These are phyloP conservation scores for Saturnia japonica DNA, from an alignment of 2,888 invertebrate genomes.

Conservation along the genomic window DNA sequence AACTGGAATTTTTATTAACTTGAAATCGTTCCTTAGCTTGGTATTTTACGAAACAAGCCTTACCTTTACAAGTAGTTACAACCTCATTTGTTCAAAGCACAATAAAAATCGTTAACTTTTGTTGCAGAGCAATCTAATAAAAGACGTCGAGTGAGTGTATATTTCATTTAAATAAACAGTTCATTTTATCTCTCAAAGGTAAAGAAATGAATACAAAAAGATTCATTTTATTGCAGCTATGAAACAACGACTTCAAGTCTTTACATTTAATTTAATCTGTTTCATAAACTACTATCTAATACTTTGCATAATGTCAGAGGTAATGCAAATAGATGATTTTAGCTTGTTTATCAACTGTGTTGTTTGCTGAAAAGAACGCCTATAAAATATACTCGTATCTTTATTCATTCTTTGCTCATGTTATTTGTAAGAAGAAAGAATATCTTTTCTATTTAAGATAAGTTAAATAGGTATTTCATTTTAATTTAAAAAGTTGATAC, in stretches of 20 bases:
- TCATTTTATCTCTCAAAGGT: conserved; percentile 10
- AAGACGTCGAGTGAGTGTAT: conserved; percentile 14
- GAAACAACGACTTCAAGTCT: not conserved
- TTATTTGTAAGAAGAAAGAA: not conserved
- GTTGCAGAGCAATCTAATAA: conserved; percentile 17
- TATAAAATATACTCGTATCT: not conserved
- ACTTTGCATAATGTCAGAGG: conserved; percentile 7
- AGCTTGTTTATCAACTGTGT: not conserved
- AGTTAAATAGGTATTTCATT: not conserved
- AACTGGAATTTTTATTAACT: not conserved
- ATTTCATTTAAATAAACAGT: conserved; percentile 21
- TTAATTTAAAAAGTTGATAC: not conserved
- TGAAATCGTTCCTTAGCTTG: not conserved
- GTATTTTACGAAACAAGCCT: not conserved
- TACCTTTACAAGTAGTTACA: not conserved
- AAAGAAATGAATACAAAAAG: conserved; percentile 7
- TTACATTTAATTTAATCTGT: not conserved
- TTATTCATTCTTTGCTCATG: not conserved
- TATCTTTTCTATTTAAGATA: not conserved
- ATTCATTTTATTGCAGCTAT: conserved; percentile 1
- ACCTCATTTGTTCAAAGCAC: conserved; percentile 10
- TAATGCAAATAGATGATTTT: not conserved
- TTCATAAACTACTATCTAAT: not conserved
- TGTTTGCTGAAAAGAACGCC: not conserved
- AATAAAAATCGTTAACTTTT: conserved; percentile 20